phyloP scores from a whole-genome alignment of 2,113 vertebrate genomes.

The Dipodomys ordii region DNA sequence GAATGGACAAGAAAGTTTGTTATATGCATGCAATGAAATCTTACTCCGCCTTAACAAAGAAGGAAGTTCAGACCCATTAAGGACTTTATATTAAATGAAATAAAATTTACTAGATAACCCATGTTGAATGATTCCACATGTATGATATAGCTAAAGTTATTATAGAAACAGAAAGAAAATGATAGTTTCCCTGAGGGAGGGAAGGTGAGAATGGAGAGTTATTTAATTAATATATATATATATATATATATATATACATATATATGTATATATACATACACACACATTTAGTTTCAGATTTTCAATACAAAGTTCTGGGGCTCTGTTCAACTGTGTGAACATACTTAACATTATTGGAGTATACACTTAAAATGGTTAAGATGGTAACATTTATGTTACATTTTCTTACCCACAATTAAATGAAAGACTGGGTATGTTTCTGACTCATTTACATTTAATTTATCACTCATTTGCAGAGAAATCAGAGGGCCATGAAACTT shows the following conservation, averaged over 20 bases:
- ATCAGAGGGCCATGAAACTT: constrained; percentile 50
- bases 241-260: no score
- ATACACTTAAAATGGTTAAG: background rate
- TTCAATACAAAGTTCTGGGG: background rate
- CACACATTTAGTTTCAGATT: background rate
- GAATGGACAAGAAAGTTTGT: background rate
- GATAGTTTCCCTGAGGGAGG: accelerated
- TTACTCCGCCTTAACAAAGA: background rate
- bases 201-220: background rate
- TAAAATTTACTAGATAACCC: background rate
- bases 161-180: background rate
- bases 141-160: background rate
- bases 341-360: background rate
- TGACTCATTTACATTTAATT: constrained; percentile 63
- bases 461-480: constrained; percentile 44
- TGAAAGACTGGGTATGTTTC: constrained; percentile 23
- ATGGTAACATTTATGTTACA: constrained; percentile 7
- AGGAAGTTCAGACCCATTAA: background rate
- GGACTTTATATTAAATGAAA: background rate
- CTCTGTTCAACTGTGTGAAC: background rate
- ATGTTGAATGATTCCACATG: background rate
- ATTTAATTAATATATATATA: background rate
- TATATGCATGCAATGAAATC: background rate
- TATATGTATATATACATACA: no score
- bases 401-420: constrained; percentile 41